phyloP scores from a whole-genome alignment of 2,888 invertebrate genomes.

The Tridacna crocea region DNA sequence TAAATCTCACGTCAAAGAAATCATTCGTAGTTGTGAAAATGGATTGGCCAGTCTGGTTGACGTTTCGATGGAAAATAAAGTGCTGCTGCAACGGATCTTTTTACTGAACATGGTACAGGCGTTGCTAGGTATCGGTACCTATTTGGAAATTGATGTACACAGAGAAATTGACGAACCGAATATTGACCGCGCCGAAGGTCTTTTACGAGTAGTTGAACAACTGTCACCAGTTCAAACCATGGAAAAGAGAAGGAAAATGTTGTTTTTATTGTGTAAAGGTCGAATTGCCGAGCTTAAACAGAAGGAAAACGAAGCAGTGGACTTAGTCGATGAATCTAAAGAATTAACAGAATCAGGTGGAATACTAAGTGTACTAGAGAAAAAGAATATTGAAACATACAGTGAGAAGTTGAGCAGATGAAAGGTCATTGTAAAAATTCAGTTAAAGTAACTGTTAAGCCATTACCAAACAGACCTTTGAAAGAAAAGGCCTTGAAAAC shows the following conservation, averaged over 20 bases:
- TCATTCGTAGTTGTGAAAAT: constrained; percentile 5
- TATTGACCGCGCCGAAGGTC: neutral
- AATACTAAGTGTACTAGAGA: neutral
- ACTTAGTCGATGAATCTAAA: neutral
- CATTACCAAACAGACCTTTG: too few relatives aligned
- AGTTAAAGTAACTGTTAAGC: too few relatives aligned
- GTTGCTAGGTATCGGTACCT: constrained; percentile 12
- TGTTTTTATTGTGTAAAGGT: constrained; percentile 14
- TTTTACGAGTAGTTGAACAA: neutral
- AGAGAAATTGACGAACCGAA: neutral
- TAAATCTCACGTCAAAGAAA: neutral
- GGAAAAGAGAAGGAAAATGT: constrained; percentile 7
- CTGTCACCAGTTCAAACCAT: neutral
- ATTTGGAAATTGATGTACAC: neutral
- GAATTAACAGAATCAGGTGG: constrained; percentile 3
- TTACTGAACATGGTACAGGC: constrained; percentile 17
- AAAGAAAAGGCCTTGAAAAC: too few relatives aligned
- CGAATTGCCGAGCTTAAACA: neutral
- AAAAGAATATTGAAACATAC: constrained; percentile 3
- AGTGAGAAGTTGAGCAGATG: neutral
- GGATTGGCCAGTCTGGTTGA: constrained; percentile 7
- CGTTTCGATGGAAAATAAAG: neutral
- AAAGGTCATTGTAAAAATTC: neutral
- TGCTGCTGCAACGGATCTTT: constrained; percentile 6
- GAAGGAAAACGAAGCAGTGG: constrained; percentile 1